Evolutionary conservation across 2,797 vertebrate genomes (phyloP).

Genomic region (Jordanella pulchra): DNA sequence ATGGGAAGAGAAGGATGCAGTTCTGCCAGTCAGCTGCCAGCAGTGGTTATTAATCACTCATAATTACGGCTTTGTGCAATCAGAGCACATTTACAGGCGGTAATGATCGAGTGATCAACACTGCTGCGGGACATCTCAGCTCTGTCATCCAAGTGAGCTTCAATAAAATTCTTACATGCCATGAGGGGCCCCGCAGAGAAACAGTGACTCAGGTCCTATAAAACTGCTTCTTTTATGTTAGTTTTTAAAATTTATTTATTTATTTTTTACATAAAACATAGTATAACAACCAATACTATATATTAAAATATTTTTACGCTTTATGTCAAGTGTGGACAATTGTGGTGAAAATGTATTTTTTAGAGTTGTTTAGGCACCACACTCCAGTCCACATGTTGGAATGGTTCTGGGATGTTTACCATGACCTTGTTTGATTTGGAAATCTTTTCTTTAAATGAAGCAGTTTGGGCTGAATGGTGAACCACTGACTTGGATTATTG

Average conservation of each 20-base stretch:
- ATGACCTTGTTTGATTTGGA: not conserved
- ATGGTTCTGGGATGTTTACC: not conserved
- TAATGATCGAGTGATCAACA: conserved; percentile 17
- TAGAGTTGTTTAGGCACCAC: not conserved
- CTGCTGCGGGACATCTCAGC: conserved; percentile 3
- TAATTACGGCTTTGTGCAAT: conserved; percentile 20
- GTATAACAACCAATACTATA: not conserved
- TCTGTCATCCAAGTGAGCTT: not conserved
- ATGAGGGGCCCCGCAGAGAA: not conserved
- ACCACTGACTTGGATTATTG: not conserved
- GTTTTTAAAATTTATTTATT: too few relatives aligned
- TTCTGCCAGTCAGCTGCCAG: conserved; percentile 37
- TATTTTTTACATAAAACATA: not conserved
- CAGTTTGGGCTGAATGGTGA: not conserved
- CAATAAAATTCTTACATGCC: conserved; percentile 1
- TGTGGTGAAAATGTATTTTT: not conserved
- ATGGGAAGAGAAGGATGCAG: not conserved
- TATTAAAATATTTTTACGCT: not conserved
- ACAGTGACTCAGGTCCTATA: not conserved
- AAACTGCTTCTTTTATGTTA: not conserved
- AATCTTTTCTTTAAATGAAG: not conserved
- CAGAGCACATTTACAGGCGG: not conserved
- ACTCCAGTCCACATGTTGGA: not conserved
- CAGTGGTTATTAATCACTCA: conserved; percentile 28
- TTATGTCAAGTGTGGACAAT: not conserved